These are phyloP conservation scores for Coleophora flavipennella DNA, from an alignment of 2,888 invertebrate species.

Conservation along the genomic window DNA sequence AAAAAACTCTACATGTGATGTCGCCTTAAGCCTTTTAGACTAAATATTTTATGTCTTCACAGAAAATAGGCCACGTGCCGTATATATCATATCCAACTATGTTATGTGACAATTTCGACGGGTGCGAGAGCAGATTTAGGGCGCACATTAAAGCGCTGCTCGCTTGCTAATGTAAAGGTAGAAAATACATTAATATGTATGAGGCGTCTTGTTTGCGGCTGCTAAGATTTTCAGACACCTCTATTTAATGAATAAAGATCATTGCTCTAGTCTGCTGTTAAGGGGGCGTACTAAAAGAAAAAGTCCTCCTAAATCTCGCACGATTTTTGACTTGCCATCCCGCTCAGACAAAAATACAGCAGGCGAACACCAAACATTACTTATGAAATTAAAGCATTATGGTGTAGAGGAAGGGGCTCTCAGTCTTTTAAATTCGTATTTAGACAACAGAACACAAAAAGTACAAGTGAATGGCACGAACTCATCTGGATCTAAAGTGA, in stretches of 20 bases:
- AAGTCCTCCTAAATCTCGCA: conserved; percentile 36
- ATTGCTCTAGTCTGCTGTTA: conserved; percentile 44
- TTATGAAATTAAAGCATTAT: too few species aligned
- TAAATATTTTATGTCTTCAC: too few species aligned
- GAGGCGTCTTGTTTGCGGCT: conserved; percentile 54
- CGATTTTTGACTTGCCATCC: too few species aligned
- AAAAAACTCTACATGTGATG: too few species aligned
- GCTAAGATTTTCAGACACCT: conserved; percentile 53
- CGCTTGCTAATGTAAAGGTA: conserved; percentile 50
- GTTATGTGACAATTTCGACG: conserved; percentile 38
- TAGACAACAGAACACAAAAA: too few species aligned
- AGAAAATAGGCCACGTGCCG: too few species aligned
- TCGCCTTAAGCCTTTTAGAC: too few species aligned
- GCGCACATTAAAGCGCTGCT: conserved; percentile 52
- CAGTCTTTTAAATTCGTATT: too few species aligned
- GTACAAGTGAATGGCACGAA: too few species aligned
- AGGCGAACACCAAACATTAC: too few species aligned
- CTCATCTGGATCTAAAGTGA: too few species aligned
- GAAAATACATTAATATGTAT: conserved; percentile 68
- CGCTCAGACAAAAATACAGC: conserved; percentile 16
- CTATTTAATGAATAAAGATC: conserved; percentile 56
- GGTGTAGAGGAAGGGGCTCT: too few species aligned
- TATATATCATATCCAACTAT: not conserved
- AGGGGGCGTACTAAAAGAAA: conserved; percentile 46
- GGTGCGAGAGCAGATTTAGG: conserved; percentile 46